Conservation (phyloP, 2,888 invertebrate genomes). For the Chalcosyrphus nemorum region DNA sequence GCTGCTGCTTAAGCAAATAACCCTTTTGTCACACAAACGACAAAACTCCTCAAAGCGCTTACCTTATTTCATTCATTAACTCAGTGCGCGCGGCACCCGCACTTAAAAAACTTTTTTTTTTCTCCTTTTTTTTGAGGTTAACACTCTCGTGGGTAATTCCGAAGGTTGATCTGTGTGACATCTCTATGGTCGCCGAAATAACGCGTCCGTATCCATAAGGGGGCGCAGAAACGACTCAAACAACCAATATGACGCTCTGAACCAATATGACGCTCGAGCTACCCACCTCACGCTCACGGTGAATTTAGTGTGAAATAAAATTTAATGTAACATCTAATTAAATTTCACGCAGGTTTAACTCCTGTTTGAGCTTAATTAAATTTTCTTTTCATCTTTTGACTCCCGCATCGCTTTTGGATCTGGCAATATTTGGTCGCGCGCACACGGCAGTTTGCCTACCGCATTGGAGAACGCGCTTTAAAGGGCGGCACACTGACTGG, state of each 20-base stretch:
- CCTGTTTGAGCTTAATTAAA: slow-evolving; percentile 33
- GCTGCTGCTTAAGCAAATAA: background rate
- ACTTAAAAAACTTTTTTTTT: too few species aligned
- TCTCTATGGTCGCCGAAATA: background rate
- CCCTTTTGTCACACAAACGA: background rate
- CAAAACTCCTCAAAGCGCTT: background rate
- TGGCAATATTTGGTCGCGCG: slow-evolving; percentile 11
- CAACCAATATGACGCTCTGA: background rate
- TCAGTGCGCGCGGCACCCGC: background rate
- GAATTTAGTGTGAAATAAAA: slow-evolving; percentile 57
- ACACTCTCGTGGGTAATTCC: background rate
- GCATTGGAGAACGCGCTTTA: background rate
- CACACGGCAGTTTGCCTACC: too few species aligned
- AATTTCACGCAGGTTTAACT: slow-evolving; percentile 47
- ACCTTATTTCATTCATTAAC: background rate
- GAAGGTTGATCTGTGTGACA: slow-evolving; percentile 17
- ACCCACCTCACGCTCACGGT: background rate
- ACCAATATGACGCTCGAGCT: background rate
- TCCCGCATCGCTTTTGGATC: slow-evolving; percentile 48
- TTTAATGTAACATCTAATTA: slow-evolving; percentile 53
- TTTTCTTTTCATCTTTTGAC: slow-evolving; percentile 52
- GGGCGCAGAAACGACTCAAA: background rate
- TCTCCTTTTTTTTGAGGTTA: slow-evolving; percentile 1
- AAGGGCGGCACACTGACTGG: background rate
- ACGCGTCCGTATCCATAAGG: background rate